A percentile compares a stretch with the other conserved stretches of the same genome.
These are phyloP conservation scores for Python bivittatus DNA, from an alignment of 2,113 vertebrate species.

Conservation along the genomic window DNA sequence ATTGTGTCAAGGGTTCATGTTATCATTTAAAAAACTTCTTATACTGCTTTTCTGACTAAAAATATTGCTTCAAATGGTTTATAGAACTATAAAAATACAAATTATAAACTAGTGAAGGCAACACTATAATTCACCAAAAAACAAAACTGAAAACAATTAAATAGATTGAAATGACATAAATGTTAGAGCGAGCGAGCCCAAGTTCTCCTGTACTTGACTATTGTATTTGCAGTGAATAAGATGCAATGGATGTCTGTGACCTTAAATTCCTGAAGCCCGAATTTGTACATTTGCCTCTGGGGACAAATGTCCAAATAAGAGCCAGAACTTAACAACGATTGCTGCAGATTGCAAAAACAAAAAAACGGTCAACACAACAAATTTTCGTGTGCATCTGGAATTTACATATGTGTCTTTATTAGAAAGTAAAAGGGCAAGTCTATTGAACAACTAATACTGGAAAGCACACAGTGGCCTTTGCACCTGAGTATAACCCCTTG, in stretches of 20 bases:
- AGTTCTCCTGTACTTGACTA: neutral
- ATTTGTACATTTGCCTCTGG: neutral
- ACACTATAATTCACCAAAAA: neutral
- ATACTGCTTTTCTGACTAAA: neutral
- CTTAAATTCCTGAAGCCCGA: too few species aligned
- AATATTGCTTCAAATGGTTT: neutral
- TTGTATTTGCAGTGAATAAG: neutral
- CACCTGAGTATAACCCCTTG: too few species aligned
- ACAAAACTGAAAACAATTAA: neutral
- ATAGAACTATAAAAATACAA: neutral
- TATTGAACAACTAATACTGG: too few species aligned
- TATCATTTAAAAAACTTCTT: neutral
- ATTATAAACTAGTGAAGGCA: neutral
- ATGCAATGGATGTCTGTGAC: neutral
- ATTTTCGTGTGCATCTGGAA: neutral
- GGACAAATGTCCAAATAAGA: neutral
- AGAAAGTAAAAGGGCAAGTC: neutral
- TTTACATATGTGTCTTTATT: neutral
- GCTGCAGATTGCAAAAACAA: neutral
- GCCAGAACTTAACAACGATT: neutral
- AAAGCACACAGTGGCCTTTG: neutral
- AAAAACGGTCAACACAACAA: neutral
- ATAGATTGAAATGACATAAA: neutral
- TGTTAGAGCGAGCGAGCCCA: neutral
- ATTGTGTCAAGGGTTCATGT: neutral